phyloP scores from a whole-genome alignment of 1,140 invertebrate species.

The Pristionchus pacificus region DNA sequence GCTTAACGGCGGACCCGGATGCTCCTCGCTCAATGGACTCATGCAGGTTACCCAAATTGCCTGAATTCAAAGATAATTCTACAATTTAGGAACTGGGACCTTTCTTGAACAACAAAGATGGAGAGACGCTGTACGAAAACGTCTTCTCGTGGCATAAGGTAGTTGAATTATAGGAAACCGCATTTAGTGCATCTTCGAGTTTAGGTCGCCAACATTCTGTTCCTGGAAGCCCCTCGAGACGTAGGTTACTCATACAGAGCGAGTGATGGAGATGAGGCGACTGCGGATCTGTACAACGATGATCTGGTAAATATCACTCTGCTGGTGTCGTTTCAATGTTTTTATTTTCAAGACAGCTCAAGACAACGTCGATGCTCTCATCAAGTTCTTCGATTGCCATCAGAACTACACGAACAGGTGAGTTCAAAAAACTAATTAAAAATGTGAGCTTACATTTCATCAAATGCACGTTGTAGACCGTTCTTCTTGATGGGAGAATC shows the following conservation, averaged over 20 bases:
- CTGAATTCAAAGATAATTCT: too few species aligned
- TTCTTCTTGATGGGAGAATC: constrained; percentile 61
- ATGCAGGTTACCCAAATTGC: too few species aligned
- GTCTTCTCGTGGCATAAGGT: constrained; percentile 57
- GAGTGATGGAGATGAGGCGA: background rate
- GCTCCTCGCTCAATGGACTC: constrained; percentile 62
- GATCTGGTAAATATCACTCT: background rate
- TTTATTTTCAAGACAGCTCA: constrained; percentile 38
- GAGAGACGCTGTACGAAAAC: constrained; percentile 57
- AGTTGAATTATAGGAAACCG: too few species aligned
- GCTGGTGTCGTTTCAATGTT: background rate
- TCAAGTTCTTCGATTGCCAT: constrained; percentile 62
- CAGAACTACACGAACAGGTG: constrained; percentile 60
- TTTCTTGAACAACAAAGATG: constrained; percentile 58
- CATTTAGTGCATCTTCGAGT: too few species aligned
- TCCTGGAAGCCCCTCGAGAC: constrained; percentile 63
- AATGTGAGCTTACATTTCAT: too few species aligned
- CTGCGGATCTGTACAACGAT: background rate
- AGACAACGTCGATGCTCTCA: constrained; percentile 60
- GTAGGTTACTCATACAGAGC: constrained; percentile 58
- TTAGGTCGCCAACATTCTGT: constrained; percentile 71
- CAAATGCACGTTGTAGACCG: too few species aligned
- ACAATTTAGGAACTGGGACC: constrained; percentile 65
- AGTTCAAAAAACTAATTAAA: too few species aligned
- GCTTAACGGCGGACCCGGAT: too few species aligned